These are phyloP conservation scores for Pachyramphus minor DNA, from an alignment of 2,113 vertebrate species.

Conservation along the genomic window DNA sequence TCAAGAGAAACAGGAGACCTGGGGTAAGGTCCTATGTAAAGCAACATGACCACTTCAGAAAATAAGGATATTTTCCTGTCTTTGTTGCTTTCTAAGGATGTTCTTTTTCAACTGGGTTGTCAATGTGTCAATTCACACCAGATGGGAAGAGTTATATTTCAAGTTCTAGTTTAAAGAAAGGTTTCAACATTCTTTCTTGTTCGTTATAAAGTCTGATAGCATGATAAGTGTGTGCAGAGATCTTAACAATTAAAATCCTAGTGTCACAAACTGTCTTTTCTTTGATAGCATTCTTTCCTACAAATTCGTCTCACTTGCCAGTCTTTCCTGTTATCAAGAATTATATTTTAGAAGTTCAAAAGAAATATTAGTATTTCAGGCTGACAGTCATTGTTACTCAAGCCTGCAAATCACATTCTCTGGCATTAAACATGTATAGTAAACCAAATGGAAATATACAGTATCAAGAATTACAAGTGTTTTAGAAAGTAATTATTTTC, in stretches of 20 bases:
- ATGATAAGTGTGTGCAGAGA: rapidly evolving
- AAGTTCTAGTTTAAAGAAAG: background rate
- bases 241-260: background rate
- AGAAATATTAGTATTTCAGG: background rate
- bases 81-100: background rate
- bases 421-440: background rate
- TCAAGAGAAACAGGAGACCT: background rate
- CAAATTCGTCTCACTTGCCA: background rate
- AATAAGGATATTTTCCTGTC: background rate
- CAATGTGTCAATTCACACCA: too few species aligned
- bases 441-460: background rate
- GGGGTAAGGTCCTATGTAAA: background rate
- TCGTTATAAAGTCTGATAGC: background rate
- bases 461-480: background rate
- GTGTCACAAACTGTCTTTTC: background rate
- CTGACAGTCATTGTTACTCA: background rate
- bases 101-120: background rate
- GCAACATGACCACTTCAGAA: background rate
- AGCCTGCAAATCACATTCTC: background rate
- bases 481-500: background rate
- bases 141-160: background rate
- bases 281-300: background rate
- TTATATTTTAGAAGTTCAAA: background rate
- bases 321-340: background rate
- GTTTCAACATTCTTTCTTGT: background rate